These are phyloP conservation scores for Apotomis turbidana DNA, from an alignment of 2,888 invertebrate species.

Conservation along the genomic window DNA sequence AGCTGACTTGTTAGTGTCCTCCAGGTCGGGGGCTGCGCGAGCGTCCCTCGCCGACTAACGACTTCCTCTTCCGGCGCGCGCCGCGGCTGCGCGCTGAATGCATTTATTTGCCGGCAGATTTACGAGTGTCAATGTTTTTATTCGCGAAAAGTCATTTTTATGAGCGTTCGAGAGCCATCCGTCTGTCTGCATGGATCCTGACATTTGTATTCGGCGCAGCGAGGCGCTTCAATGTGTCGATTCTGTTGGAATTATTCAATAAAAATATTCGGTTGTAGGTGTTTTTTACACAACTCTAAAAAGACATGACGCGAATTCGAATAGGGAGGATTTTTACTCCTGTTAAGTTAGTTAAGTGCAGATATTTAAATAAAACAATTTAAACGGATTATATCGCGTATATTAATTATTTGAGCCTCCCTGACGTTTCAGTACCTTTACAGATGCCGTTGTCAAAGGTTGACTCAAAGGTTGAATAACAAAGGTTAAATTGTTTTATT, in stretches of 20 bases:
- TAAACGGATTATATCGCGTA: no score
- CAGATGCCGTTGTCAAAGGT: no score
- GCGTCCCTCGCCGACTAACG: conserved; percentile 61
- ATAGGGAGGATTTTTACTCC: no score
- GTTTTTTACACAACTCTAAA: not conserved
- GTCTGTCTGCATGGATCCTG: conserved; percentile 48
- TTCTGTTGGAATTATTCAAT: conserved; percentile 34
- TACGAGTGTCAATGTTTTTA: conserved; percentile 34
- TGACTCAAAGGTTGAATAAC: no score
- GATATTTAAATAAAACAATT: no score
- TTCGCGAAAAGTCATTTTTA: conserved; percentile 38
- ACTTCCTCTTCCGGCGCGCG: conserved; percentile 69
- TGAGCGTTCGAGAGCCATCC: conserved; percentile 35
- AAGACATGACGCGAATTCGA: not conserved
- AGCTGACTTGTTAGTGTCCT: no score
- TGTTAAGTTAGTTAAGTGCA: no score
- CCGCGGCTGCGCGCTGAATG: conserved; percentile 24
- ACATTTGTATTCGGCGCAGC: conserved; percentile 55
- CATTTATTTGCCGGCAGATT: conserved; percentile 36
- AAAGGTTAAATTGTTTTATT: no score
- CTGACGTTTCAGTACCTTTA: no score
- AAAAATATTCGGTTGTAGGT: conserved; percentile 5
- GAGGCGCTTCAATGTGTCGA: conserved; percentile 51
- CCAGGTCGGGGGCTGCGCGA: conserved; percentile 22
- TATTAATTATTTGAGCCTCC: no score